phyloP scores from a whole-genome alignment of 2,797 vertebrate species.

The Oryzias dopingdopingensis region DNA sequence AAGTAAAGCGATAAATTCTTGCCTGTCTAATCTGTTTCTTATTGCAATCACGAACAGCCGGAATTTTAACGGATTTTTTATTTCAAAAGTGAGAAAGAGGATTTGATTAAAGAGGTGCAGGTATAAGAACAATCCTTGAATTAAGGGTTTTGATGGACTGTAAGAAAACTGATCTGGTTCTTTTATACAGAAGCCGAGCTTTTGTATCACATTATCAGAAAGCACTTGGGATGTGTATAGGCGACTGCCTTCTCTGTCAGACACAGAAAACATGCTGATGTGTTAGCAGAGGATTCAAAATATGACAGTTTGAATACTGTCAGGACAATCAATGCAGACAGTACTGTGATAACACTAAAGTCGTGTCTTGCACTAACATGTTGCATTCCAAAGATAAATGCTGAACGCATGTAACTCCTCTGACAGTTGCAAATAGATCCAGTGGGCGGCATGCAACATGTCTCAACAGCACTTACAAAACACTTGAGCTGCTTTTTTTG shows the following conservation, averaged over 20 bases:
- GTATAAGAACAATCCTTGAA: conserved; percentile 11
- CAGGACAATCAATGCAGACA: no score
- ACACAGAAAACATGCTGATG: background rate
- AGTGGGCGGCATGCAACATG: conserved; percentile 19
- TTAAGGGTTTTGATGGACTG: background rate
- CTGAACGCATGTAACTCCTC: conserved; percentile 1
- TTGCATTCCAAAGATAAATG: no score
- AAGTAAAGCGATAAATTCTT: background rate
- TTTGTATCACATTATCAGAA: background rate
- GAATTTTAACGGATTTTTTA: background rate
- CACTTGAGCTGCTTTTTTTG: no score
- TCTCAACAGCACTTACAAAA: conserved; percentile 16
- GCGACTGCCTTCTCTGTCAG: background rate
- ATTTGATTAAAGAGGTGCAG: conserved; percentile 60
- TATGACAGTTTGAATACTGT: no score
- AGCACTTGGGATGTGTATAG: no score
- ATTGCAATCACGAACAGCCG: background rate
- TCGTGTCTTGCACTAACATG: no score
- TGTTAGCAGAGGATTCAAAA: background rate
- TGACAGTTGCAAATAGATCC: conserved; percentile 13
- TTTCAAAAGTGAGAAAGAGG: conserved; percentile 50
- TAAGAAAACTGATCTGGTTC: background rate
- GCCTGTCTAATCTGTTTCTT: conserved; percentile 1
- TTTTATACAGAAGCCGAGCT: conserved; percentile 1
- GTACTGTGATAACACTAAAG: no score